Base-by-base conservation (phyloP, 1,140 invertebrate species). In the Bombus affinis region DNA sequence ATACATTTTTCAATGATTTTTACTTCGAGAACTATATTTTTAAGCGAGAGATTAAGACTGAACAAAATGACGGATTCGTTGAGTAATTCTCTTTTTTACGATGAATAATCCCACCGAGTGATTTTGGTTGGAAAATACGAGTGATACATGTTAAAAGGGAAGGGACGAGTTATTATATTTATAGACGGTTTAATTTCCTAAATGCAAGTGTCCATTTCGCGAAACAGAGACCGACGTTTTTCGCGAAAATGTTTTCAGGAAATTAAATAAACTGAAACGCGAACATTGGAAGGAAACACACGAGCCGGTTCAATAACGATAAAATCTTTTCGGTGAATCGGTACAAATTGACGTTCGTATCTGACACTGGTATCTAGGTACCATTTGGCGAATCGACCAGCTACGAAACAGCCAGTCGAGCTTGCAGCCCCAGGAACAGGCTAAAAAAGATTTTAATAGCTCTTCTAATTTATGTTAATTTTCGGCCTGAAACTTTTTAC, bases 391-490 rank as follows among this genome's bases (percentile, higher is more conserved):
- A 66, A 35, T 12, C 28, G 37, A n/a, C 6, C 35, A 10, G 25
- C 25, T 13, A 25, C 9, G 37, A 42, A 62, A 65, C 53, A 13
- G 6, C 4, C 57, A 18, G 37, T 71, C 37, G 37, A 25, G 39
- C 32, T 57, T 18, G 6, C 9, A 12, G 59, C 28, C 68, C 32
- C 66, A 65, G 81, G 78, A 76, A 53, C 71, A 73, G n/a, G 53
- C 70, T 37, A 66, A 74, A 66, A 80, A 77, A 82, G n/a, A 83
- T 81, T 68, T 35, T 68, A 76, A 75, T 76, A 83, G 68, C 66
- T 62, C 77, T 81, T 89, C 89, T 91, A 92, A 92, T 91, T 91
- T 87, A 91, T 91, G 89, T 77, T 92, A 92, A 92, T 92, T 91
- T 89, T 81, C 65, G 81, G 42, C 78, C 28, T 75, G 79, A 81